Evolutionary conservation across 2,797 vertebrate species (phyloP).

Genomic region (Manis crassicaudata): DNA sequence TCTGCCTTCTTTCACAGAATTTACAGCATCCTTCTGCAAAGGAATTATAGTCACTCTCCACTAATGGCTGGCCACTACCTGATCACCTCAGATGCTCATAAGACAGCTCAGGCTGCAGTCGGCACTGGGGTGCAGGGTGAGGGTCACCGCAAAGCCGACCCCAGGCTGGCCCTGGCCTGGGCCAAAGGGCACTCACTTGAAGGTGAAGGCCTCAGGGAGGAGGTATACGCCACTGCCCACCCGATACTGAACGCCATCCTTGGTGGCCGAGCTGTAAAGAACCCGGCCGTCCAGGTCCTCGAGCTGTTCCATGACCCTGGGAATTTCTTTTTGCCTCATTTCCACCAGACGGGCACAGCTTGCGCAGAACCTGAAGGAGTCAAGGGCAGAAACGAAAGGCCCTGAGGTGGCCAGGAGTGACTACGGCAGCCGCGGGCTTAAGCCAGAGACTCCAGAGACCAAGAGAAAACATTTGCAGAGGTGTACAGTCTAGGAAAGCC

Average conservation of each 20-base stretch:
- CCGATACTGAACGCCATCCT: constrained; percentile 91
- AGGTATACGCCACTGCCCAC: constrained; percentile 94
- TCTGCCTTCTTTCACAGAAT: background rate
- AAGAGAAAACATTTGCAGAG: background rate
- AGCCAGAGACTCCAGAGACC: background rate
- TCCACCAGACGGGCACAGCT: constrained; percentile 90
- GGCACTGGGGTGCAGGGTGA: background rate
- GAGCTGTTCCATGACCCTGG: constrained; percentile 88
- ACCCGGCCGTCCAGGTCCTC: constrained; percentile 87
- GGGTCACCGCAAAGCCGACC: background rate
- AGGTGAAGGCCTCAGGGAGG: constrained; percentile 91
- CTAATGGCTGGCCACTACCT: accelerated
- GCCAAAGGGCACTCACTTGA: constrained; percentile 87
- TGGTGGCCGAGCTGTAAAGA: constrained; percentile 90
- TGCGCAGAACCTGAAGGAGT: constrained; percentile 89
- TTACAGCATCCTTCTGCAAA: background rate
- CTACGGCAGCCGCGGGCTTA: accelerated
- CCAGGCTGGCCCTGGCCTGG: background rate
- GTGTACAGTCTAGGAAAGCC: background rate
- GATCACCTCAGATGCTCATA: background rate
- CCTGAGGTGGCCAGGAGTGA: accelerated
- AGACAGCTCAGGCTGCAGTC: background rate
- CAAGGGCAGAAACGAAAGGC: accelerated
- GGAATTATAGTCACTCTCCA: accelerated
- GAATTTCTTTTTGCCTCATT: constrained; percentile 88